These are phyloP conservation scores for Phorcus lineatus DNA, from an alignment of 2,888 invertebrate species.

Conservation along the genomic window DNA sequence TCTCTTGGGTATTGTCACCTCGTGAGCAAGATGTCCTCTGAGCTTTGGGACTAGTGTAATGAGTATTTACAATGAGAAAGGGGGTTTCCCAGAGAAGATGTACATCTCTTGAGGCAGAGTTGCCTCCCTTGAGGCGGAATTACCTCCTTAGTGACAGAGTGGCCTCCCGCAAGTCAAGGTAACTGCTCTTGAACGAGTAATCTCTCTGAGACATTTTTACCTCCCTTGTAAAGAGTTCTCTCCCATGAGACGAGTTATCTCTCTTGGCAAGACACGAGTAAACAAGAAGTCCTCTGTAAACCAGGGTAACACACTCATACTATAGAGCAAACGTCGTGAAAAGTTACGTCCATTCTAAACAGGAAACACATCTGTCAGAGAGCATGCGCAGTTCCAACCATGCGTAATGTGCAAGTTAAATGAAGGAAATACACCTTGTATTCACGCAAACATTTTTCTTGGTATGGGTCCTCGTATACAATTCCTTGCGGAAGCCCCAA, in stretches of 20 bases:
- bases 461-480: too few relatives aligned
- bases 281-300: constrained; percentile 19
- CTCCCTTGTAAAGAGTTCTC: not conserved
- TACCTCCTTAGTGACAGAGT: not conserved
- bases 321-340: constrained; percentile 16
- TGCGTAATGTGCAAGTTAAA: too few relatives aligned
- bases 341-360: not conserved
- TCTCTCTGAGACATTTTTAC: not conserved
- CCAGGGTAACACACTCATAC: constrained; percentile 16
- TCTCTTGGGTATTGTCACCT: constrained; percentile 18
- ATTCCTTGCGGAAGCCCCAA: too few relatives aligned
- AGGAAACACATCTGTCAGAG: not conserved
- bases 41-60: constrained; percentile 16
- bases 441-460: too few relatives aligned
- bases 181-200: not conserved
- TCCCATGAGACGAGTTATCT: constrained; percentile 12
- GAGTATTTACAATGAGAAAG: constrained; percentile 17
- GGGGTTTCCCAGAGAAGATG: not conserved
- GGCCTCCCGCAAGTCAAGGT: not conserved
- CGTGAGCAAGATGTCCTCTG: constrained; percentile 19
- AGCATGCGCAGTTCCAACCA: not conserved
- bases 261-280: constrained; percentile 23
- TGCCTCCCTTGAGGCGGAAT: not conserved
- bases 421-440: too few relatives aligned
- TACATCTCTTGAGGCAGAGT: not conserved